A percentile compares a stretch with the other conserved stretches of the same genome.
Evolutionary conservation across 2,113 vertebrate genomes (phyloP).

Genomic region (Pelecanus crispus): DNA sequence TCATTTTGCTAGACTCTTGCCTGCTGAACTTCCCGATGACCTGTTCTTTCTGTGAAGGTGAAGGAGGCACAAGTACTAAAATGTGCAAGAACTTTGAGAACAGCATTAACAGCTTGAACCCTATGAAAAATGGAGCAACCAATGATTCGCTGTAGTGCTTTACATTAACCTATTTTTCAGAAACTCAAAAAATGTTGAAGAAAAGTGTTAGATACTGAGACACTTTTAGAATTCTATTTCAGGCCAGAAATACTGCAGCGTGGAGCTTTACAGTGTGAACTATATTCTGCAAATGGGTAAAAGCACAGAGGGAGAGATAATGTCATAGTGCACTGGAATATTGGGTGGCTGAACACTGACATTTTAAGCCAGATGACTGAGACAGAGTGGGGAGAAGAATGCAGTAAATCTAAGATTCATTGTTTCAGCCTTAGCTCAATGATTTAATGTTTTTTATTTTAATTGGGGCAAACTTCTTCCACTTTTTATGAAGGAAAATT

Average conservation of each 20-base stretch:
- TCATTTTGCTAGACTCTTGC: not conserved
- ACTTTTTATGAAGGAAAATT: not conserved
- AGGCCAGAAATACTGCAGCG: not conserved
- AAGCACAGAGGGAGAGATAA: not conserved
- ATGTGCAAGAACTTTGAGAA: conserved; percentile 10
- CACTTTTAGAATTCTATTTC: conserved; percentile 13
- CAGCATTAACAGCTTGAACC: not conserved
- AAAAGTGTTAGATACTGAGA: not conserved
- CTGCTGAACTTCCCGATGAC: not conserved
- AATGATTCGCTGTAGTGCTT: not conserved
- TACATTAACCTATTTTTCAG: not conserved
- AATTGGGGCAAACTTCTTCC: not conserved
- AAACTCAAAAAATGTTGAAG: not conserved
- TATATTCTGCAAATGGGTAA: not conserved
- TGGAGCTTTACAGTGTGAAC: not conserved
- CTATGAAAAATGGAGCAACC: not conserved
- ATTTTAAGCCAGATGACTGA: not conserved
- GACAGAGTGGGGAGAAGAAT: not conserved
- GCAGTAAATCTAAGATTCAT: not conserved
- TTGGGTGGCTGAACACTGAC: not conserved
- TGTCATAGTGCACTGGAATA: not conserved
- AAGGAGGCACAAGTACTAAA: not conserved
- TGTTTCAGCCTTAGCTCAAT: not conserved
- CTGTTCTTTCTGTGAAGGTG: conserved; percentile 25
- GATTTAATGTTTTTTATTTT: not conserved